A percentile compares a stretch with the other conserved stretches of the same genome.
phyloP scores from a whole-genome alignment of 2,113 vertebrate genomes.

The Macaca mulatta region DNA sequence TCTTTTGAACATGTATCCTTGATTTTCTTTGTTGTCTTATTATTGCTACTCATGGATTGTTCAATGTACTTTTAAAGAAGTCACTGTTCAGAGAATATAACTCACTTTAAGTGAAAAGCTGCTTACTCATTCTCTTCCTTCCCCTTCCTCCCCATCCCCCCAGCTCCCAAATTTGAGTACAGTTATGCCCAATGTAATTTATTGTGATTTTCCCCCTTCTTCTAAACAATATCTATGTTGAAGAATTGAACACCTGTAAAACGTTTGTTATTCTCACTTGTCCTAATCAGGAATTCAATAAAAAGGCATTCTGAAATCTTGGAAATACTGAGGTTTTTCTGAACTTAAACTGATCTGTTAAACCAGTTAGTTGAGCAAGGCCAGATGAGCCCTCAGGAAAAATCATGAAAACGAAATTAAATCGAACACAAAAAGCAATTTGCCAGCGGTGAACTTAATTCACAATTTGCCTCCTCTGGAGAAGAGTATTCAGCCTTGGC shows the following conservation, averaged over 20 bases:
- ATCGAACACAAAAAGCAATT: constrained; percentile 30
- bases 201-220: not conserved
- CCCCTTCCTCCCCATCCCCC: not conserved
- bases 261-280: not conserved
- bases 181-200: not conserved
- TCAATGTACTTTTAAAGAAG: not conserved
- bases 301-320: constrained; percentile 28
- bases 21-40: not conserved
- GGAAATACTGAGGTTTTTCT: not conserved
- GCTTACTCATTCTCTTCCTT: too few species aligned
- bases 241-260: not conserved
- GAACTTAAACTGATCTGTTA: constrained; percentile 42
- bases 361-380: constrained; percentile 48
- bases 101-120: not conserved
- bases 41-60: not conserved
- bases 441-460: constrained; percentile 22
- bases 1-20: not conserved
- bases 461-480: not conserved
- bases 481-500: constrained; percentile 21
- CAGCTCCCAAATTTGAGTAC: not conserved
- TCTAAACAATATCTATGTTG: not conserved
- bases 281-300: not conserved
- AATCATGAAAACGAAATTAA: constrained; percentile 45
- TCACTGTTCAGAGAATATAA: not conserved
- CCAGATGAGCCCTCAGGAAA: constrained; percentile 38